Percentiles rank a stretch among this genome's conserved stretches.
phyloP scores from a whole-genome alignment of 1,140 invertebrate species.

The Amphibalanus amphitrite region DNA sequence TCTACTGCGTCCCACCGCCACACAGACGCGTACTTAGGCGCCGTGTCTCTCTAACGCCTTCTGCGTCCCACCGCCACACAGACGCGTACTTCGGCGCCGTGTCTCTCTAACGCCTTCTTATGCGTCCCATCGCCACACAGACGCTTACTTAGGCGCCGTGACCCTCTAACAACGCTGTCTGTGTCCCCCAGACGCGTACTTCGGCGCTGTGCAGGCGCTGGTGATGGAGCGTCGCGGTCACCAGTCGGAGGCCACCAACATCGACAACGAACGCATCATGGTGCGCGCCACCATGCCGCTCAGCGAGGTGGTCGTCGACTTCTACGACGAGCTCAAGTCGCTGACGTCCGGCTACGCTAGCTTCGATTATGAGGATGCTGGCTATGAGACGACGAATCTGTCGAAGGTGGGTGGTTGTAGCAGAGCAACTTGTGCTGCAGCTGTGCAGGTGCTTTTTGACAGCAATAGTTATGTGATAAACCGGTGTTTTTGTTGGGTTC shows the following conservation, averaged over 20 bases:
- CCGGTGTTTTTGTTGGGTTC: no score
- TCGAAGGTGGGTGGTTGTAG: slow-evolving; percentile 40
- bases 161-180: slow-evolving; percentile 12
- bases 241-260: slow-evolving; percentile 49
- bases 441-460: no score
- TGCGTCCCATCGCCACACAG: no score
- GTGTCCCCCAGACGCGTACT: slow-evolving; percentile 38
- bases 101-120: no score
- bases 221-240: slow-evolving; percentile 61
- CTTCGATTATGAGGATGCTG: slow-evolving; percentile 91
- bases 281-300: slow-evolving; percentile 70
- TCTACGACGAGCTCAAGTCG: slow-evolving; percentile 82
- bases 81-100: no score
- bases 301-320: slow-evolving; percentile 84
- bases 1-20: no score
- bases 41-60: no score
- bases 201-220: slow-evolving; percentile 47
- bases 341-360: slow-evolving; percentile 85
- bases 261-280: slow-evolving; percentile 65
- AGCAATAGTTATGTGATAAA: no score
- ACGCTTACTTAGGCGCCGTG: no score
- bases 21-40: no score
- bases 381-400: slow-evolving; percentile 51
- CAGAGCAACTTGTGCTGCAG: no score
- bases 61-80: no score